Evolutionary conservation across 30 jellyfish, hydroid and myxozoan genomes (phyloP), one percentile per base, ranked within the genome.

Genomic region (Aurelia coerulea): DNA sequence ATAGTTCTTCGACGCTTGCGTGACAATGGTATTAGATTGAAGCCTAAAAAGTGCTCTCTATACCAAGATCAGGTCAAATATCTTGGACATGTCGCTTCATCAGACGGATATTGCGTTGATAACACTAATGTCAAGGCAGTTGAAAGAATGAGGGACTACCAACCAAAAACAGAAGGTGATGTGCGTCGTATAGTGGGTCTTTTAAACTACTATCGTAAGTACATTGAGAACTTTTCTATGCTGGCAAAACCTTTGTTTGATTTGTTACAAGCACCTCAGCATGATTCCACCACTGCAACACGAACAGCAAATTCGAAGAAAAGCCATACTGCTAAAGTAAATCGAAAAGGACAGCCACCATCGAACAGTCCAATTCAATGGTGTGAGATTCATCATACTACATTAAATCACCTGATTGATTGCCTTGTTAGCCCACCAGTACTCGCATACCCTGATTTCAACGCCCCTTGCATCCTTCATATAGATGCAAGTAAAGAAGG

Each of bases 401-500:
- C 69, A 39, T 60, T 79, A 17, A n/a, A 9, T 12, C 17, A 79
- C 18, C n/a, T 79, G 51, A 18, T 79, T 32, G 89, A 65, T 51
- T 65, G 68, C 37, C 68, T 62, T 9, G 23, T 58, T 33, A 35
- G n/a, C 32, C 41, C 79, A 13, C 91, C 96, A 76, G 51, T 76
- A 10, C 73, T 86, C 54, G 96, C 86, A 10, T 86, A 62, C 68
- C 96, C 96, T 12, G 80, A 77, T 16, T 78, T 14, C 42, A 33
- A 11, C 14, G 54, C 10, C 11, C 81, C 85, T 14, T 86, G 5
- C 3, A 9, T 75, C 31, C n/a, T 86, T 16, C 90, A 86, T 79
- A 76, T 86, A 3, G 85, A 86, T 76, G 96, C 86, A 5, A 42
- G 83, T 33, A 62, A 54, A 33, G 52, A 18, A 2, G 90, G 90